Conservation (phyloP, 2,113 vertebrate species). For the Neofelis nebulosa region DNA sequence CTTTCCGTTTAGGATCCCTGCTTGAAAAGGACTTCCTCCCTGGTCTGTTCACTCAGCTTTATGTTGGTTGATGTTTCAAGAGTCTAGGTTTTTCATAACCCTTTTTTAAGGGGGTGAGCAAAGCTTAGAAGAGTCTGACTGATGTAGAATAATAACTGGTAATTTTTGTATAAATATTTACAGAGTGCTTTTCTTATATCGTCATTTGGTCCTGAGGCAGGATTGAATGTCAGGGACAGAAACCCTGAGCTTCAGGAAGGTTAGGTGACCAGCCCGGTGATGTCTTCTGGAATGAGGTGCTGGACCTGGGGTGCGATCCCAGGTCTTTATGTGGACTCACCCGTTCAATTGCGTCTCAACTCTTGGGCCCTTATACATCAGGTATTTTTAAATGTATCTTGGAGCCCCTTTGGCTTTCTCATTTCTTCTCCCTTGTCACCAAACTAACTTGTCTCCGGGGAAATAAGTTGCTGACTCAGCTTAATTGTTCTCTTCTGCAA, state of each 20-base stretch:
- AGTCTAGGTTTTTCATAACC: background rate
- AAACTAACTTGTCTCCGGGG: background rate
- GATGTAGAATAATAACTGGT: background rate
- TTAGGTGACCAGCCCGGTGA: background rate
- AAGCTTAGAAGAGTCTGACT: background rate
- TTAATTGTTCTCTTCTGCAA: background rate
- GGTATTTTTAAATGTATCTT: background rate
- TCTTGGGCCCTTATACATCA: background rate
- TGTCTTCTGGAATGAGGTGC: background rate
- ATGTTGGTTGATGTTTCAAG: background rate
- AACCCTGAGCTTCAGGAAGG: background rate
- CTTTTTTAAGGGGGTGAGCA: background rate
- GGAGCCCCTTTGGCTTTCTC: background rate
- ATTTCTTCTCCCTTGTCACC: background rate
- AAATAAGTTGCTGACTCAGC: background rate
- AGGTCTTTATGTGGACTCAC: background rate
- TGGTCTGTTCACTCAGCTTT: background rate
- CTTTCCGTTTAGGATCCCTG: background rate
- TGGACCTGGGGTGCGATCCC: too few species aligned
- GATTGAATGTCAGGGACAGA: background rate
- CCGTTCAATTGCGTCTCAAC: background rate
- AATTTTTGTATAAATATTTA: background rate
- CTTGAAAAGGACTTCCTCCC: background rate
- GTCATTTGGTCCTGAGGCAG: background rate
- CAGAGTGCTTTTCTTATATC: background rate